Base-by-base conservation (phyloP, 53 echinoderm and acorn worm genomes). In the Patiria pectinifera region DNA sequence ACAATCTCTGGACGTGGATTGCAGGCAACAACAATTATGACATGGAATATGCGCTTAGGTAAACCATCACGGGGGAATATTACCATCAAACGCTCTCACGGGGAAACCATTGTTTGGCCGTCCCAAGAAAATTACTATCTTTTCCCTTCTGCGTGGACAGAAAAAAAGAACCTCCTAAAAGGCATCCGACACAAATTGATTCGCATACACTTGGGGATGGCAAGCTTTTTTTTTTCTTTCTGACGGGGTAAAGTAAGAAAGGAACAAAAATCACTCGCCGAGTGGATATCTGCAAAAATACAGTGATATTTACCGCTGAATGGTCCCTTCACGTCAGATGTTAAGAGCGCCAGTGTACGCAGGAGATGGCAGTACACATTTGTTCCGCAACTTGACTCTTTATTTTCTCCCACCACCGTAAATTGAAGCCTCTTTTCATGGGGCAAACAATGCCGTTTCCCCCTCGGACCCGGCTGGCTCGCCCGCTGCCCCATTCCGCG, bases 21-120 rank as follows among this genome's bases (percentile, higher is more conserved):
- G 80, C 66, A 80, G 45, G 58, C 66, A 81, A 90, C 80, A 90
- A 90, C 90, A 80, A 90, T 90, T 90, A 90, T 90, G 62, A 90
- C 81, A 90, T 81, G 90, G 80, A 81, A 81, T 81, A 66, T 23
- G 80, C 90, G 53, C 90, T 80, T 90, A 90, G 80, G 80, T 80
- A 90, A 90, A 90, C 69, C 90, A 90, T 80, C 90, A 69, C 90
- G 69, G 48, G 90, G 90, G 90, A 90, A 90, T 90, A 90, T 90
- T 81, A 81, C 90, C 81, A 80, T 90, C 86, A 90, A 90, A 90
- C 77, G 90, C 18, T 90, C 90, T 80, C 90, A 21, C 21, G 21
- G 81, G 90, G 43, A 62, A 90, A 47, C 66, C 81, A 80, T 69
- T 90, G 90, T 90, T 81, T 81, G 77, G 53, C 81, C 80, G 80